These are phyloP conservation scores for Porites lutea DNA, from an alignment of 64 coral and sea anemone species.

Conservation along the genomic window DNA sequence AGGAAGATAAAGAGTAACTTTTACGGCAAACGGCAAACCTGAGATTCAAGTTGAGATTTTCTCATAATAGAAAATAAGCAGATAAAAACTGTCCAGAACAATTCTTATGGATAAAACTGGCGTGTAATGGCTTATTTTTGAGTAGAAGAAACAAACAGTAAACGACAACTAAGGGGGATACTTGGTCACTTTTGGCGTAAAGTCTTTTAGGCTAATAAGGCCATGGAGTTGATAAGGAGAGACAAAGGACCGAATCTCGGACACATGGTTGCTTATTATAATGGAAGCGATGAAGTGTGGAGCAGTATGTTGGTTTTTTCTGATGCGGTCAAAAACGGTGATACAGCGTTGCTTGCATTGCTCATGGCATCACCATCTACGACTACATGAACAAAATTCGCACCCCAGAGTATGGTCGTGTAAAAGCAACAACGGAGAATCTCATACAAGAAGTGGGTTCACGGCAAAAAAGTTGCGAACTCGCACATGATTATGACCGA, in stretches of 20 bases:
- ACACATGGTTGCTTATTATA: conserved; percentile 32
- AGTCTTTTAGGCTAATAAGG: too few relatives aligned
- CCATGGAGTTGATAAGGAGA: conserved; percentile 54
- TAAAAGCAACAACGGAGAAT: not conserved
- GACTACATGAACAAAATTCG: conserved; percentile 25
- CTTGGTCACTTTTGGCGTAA: too few relatives aligned
- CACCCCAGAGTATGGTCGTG: not conserved
- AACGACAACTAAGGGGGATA: too few relatives aligned
- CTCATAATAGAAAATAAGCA: too few relatives aligned
- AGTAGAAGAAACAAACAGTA: too few relatives aligned
- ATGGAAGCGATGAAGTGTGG: conserved; percentile 52
- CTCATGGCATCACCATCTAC: conserved; percentile 39
- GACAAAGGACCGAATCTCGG: conserved; percentile 58
- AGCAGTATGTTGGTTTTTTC: not conserved
- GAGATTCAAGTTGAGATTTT: too few relatives aligned
- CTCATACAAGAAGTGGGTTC: conserved; percentile 1
- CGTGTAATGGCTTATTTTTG: too few relatives aligned
- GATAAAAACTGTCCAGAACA: too few relatives aligned
- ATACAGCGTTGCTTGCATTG: conserved; percentile 55
- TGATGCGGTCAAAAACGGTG: too few relatives aligned
- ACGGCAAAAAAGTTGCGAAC: conserved; percentile 12
- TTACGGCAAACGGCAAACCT: too few relatives aligned
- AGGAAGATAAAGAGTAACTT: too few relatives aligned
- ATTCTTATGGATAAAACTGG: too few relatives aligned
- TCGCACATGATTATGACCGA: conserved; percentile 2